These are phyloP conservation scores for Panurus biarmicus DNA, from an alignment of 2,113 vertebrate species.

Conservation along the genomic window DNA sequence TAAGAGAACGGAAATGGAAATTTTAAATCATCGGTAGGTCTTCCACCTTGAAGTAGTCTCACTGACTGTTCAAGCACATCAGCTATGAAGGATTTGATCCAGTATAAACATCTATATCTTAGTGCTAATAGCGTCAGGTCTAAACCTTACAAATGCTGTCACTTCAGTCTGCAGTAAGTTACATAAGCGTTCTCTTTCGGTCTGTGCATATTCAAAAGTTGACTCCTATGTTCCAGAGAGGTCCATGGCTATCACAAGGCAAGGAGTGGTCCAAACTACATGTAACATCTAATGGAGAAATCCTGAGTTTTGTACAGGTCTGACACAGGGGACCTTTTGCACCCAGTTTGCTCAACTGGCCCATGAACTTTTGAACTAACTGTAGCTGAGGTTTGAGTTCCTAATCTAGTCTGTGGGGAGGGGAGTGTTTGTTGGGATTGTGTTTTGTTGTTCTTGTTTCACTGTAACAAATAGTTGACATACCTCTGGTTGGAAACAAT, in stretches of 20 bases:
- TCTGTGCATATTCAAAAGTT: background rate
- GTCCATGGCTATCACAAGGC: background rate
- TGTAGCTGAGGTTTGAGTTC: background rate
- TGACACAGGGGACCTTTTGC: background rate
- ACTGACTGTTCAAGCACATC: background rate
- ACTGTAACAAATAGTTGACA: background rate
- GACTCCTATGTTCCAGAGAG: background rate
- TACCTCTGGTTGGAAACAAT: background rate
- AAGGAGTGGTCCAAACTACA: background rate
- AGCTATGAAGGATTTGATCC: background rate
- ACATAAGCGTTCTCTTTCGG: accelerated
- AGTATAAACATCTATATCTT: background rate
- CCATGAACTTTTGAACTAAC: background rate
- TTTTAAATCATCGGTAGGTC: background rate
- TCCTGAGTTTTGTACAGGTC: background rate
- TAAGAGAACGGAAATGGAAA: background rate
- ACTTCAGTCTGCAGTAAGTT: background rate
- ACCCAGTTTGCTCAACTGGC: background rate
- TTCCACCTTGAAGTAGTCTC: background rate
- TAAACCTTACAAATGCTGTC: background rate
- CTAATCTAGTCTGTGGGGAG: background rate
- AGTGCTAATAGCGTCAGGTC: background rate
- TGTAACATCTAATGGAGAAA: background rate
- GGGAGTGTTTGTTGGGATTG: background rate
- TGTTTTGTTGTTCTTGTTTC: conserved; percentile 14